Percentiles rank a stretch among this genome's conserved stretches.
phyloP scores from a whole-genome alignment of 2,113 vertebrate species.

The Eleginops maclovinus region DNA sequence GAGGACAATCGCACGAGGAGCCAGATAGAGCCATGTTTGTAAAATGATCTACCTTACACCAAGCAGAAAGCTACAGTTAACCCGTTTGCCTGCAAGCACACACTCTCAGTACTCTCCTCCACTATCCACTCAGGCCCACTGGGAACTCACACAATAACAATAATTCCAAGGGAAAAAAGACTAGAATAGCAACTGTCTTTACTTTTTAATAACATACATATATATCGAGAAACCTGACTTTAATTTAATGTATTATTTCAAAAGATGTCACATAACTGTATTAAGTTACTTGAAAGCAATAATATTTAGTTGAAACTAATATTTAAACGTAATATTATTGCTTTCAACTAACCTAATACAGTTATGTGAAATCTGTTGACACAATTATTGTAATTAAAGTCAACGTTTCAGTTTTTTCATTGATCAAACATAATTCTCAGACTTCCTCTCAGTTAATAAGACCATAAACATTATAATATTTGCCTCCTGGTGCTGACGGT shows the following conservation, averaged over 20 bases:
- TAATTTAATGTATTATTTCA: too few species aligned
- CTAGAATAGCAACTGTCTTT: too few species aligned
- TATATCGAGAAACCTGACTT: too few species aligned
- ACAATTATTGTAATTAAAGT: too few species aligned
- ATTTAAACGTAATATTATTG: too few species aligned
- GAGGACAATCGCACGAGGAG: background rate
- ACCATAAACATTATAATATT: background rate
- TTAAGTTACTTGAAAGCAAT: too few species aligned
- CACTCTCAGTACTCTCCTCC: background rate
- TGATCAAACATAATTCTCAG: background rate
- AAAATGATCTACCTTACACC: conserved; percentile 1
- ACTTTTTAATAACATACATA: too few species aligned
- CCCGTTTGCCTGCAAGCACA: background rate
- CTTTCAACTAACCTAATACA: too few species aligned
- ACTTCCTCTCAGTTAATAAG: background rate
- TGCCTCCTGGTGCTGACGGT: background rate
- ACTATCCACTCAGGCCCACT: background rate
- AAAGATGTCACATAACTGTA: too few species aligned
- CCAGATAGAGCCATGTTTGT: background rate
- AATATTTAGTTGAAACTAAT: too few species aligned
- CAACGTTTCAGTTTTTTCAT: too few species aligned
- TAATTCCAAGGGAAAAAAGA: background rate
- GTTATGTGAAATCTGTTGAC: too few species aligned
- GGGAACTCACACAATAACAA: background rate
- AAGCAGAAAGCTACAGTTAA: background rate